Base-by-base conservation (phyloP, 2,888 invertebrate genomes). In the Synergus gifuensis region DNA sequence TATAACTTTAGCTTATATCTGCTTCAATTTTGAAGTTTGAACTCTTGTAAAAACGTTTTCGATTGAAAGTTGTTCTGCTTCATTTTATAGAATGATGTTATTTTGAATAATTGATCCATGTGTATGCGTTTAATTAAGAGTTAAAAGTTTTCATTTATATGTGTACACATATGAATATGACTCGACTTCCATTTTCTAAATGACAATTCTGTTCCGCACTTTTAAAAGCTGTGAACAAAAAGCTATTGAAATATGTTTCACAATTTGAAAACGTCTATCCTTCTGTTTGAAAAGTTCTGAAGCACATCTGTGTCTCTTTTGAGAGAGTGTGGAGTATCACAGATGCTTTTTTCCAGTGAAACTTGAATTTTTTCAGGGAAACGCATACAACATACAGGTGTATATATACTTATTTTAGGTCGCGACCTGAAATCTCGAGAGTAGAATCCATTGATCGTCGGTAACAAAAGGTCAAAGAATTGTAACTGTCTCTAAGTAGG, bases 391-490 rank as follows among this genome's bases (percentile, higher is more conserved):
- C 69, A n/a, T 54, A n/a, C 12, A 36, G 54, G 36, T 36, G 36
- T 36, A 36, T 36, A 36, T 36, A 7, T 73, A 73, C 73, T 73
- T 54, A 54, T 54, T 73, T 73, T 73, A 73, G 73, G 73, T 73
- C 73, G n/a, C 36, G 54, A 73, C 73, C 73, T 73, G 73, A 73
- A 73, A 73, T 54, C 73, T 54, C 73, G 14, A 49, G 49, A 54
- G 73, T 73, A 40, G 73, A 73, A 73, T 54, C 73, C 73, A 73
- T 73, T 73, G 73, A 73, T 73, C 73, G 73, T 73, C n/a, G 49
- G 36, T 73, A 73, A 73, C 73, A 73, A 73, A 73, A 73, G 73
- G 73, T 73, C 73, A 73, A 73, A 73, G 73, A 73, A 73, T 73
- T 73, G 73, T 73, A 73, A 73, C 73, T 54, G 54, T 73, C 73